These are phyloP conservation scores for Laupala kohalensis DNA, from an alignment of 1,140 invertebrate genomes.

Conservation along the genomic window DNA sequence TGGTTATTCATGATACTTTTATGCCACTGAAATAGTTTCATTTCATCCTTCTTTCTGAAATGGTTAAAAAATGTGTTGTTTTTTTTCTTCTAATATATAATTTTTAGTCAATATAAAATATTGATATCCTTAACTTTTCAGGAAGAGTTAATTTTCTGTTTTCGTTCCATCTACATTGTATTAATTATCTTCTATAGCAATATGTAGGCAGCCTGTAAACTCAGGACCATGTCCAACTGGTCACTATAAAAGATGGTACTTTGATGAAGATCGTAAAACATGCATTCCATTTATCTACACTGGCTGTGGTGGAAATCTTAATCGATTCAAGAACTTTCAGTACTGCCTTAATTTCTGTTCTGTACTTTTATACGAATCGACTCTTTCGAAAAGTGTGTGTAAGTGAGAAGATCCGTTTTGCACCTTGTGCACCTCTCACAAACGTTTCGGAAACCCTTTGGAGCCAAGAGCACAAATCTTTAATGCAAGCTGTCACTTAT, in stretches of 20 bases:
- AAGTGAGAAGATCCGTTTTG: too few relatives aligned
- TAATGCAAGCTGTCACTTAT: too few relatives aligned
- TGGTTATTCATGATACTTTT: too few relatives aligned
- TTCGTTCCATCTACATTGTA: neutral
- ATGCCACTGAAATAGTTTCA: too few relatives aligned
- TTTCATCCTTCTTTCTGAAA: too few relatives aligned
- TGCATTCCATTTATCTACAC: constrained; percentile 67
- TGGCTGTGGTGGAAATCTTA: constrained; percentile 65
- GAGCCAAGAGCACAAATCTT: too few relatives aligned
- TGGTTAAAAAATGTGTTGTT: neutral
- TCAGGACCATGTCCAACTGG: constrained; percentile 54
- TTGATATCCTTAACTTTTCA: neutral
- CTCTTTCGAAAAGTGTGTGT: neutral
- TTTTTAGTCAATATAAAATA: neutral
- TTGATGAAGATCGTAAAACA: constrained; percentile 51
- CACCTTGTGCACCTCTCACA: too few relatives aligned
- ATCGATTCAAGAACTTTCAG: constrained; percentile 61
- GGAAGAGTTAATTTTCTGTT: neutral
- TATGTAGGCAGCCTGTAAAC: constrained; percentile 49
- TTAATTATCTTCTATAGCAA: constrained; percentile 29
- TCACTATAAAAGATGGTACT: constrained; percentile 61
- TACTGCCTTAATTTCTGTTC: constrained; percentile 46
- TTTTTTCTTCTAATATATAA: neutral
- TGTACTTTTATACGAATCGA: constrained; percentile 27
- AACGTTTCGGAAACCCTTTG: too few relatives aligned